phyloP scores from a whole-genome alignment of 2,113 vertebrate genomes.

The Circaetus cinerascens region DNA sequence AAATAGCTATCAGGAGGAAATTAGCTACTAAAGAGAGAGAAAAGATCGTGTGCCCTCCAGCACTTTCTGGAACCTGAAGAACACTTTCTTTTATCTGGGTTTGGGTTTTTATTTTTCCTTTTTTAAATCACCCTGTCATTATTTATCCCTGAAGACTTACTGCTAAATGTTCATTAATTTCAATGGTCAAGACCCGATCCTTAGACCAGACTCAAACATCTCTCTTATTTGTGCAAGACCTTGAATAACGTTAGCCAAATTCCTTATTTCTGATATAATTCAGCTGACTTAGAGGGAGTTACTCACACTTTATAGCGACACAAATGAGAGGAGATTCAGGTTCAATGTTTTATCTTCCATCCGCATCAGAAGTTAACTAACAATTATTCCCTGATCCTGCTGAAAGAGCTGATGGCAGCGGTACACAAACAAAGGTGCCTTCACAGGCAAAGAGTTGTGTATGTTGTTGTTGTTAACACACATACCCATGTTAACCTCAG shows the following conservation, averaged over 20 bases:
- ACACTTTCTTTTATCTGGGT: neutral
- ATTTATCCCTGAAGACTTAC: neutral
- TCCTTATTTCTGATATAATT: neutral
- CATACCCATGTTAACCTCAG: slow-evolving; percentile 16
- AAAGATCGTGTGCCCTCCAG: neutral
- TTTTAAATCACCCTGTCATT: neutral
- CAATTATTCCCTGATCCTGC: neutral
- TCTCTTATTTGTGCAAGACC: neutral
- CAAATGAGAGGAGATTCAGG: neutral
- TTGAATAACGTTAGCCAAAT: neutral
- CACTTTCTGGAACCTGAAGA: neutral
- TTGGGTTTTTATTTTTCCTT: neutral
- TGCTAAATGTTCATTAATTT: neutral
- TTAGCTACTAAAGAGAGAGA: neutral
- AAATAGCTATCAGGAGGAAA: neutral
- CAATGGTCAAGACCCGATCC: neutral
- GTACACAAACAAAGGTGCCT: neutral
- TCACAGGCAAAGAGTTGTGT: neutral
- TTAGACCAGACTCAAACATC: neutral
- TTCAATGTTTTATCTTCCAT: neutral
- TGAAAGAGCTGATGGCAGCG: neutral
- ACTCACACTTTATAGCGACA: neutral
- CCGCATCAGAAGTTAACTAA: neutral
- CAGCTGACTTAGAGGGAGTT: neutral
- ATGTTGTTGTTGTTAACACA: slow-evolving; percentile 15